Evolutionary conservation across 2,888 invertebrate species (phyloP).

Genomic region (Drosophila meridiana): DNA sequence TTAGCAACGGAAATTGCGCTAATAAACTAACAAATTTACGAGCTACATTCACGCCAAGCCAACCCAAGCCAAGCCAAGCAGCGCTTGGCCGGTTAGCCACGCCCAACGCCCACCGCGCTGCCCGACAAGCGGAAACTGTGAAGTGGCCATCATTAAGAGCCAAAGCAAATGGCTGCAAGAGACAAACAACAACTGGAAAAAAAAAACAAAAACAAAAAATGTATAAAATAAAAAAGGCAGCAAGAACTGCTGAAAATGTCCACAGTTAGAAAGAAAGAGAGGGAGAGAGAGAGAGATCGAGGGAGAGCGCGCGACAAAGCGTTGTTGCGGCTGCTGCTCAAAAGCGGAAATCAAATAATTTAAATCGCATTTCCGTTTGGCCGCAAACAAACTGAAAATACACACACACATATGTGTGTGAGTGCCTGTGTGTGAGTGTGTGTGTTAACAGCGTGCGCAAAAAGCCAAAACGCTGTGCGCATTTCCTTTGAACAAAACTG

Average conservation of each 20-base stretch:
- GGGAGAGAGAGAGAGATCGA: background rate
- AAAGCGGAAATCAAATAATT: constrained; percentile 79
- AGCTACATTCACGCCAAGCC: constrained; percentile 70
- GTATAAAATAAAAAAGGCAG: constrained; percentile 10
- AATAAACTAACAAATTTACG: constrained; percentile 82
- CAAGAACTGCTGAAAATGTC: constrained; percentile 36
- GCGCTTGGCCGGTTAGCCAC: constrained; percentile 11
- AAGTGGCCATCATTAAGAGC: constrained; percentile 76
- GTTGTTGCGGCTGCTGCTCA: constrained; percentile 38
- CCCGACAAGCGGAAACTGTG: constrained; percentile 61
- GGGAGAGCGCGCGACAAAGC: background rate
- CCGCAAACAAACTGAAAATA: constrained; percentile 52
- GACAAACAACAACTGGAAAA: constrained; percentile 1
- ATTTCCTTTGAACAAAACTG: constrained; percentile 47
- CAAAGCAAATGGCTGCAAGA: constrained; percentile 46
- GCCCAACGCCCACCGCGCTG: constrained; percentile 24
- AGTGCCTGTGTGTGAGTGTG: constrained; percentile 10
- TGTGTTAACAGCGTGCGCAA: constrained; percentile 22
- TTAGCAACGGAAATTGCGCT: constrained; percentile 80
- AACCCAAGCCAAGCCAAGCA: background rate
- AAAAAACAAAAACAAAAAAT: background rate
- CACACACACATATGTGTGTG: constrained; percentile 5
- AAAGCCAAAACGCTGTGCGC: constrained; percentile 30
- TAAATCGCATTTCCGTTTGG: constrained; percentile 80
- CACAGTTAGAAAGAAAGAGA: constrained; percentile 9